A percentile compares a stretch with the other conserved stretches of the same genome.
Conservation (phyloP, 2,797 vertebrate genomes). For the Taeniopygia guttata region DNA sequence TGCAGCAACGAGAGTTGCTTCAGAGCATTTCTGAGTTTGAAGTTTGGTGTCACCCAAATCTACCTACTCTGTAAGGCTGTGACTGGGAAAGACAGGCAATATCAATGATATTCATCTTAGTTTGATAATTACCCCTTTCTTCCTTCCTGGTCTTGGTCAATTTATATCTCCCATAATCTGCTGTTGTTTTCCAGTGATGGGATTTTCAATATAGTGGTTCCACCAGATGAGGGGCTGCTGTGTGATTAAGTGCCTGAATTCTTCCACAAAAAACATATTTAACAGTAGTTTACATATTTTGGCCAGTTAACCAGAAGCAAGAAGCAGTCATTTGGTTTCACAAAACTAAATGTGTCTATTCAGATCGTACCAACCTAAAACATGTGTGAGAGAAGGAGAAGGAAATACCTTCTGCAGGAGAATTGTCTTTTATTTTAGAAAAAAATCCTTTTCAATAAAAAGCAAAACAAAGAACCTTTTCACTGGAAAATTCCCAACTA, state of each 20-base stretch:
- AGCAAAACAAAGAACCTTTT: constrained; percentile 8
- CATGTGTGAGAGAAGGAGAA: neutral
- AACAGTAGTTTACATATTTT: neutral
- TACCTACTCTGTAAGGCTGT: neutral
- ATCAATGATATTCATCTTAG: neutral
- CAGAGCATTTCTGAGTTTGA: neutral
- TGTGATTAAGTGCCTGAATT: neutral
- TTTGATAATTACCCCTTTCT: neutral
- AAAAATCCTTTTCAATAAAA: neutral
- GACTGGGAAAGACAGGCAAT: neutral
- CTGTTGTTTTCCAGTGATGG: neutral
- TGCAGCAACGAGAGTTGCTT: neutral
- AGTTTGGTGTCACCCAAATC: neutral
- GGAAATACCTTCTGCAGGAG: neutral
- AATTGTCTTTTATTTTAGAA: neutral
- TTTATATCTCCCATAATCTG: neutral
- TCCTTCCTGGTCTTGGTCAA: neutral
- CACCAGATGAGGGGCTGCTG: neutral
- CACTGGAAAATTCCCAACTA: constrained; percentile 23
- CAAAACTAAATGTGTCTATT: neutral
- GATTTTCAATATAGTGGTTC: neutral
- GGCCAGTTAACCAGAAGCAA: neutral
- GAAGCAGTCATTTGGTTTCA: neutral
- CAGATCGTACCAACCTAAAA: neutral
- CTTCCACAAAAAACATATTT: neutral